Conservation (phyloP, 2,797 vertebrate genomes). For the Crocodylus rhombifer region DNA sequence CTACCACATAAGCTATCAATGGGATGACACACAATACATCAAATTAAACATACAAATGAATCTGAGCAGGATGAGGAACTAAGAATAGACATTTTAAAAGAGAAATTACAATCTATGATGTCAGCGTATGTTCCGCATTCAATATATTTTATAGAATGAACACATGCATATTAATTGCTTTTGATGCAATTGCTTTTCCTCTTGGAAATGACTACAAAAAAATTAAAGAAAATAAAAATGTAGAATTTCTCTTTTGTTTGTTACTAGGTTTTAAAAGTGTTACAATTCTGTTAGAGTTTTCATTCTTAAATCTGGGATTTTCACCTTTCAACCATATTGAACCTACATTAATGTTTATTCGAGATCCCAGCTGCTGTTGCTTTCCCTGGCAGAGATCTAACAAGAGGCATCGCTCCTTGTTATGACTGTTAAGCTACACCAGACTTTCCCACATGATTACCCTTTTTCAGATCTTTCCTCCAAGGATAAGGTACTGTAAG, state of each 20-base stretch:
- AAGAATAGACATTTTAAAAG: fast-evolving
- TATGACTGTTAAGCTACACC: background rate
- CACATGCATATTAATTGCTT: fast-evolving
- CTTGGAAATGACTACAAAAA: background rate
- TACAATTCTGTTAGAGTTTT: too few species aligned
- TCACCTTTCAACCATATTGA: background rate
- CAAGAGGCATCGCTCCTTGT: background rate
- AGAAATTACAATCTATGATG: background rate
- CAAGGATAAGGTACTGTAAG: background rate
- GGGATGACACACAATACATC: background rate
- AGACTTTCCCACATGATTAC: background rate
- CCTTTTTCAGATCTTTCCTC: background rate
- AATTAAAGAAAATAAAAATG: background rate
- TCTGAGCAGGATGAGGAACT: fast-evolving
- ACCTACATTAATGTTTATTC: background rate
- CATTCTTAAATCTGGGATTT: too few species aligned
- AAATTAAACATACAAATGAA: background rate
- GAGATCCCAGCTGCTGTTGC: background rate
- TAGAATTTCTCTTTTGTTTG: background rate
- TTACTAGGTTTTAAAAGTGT: background rate
- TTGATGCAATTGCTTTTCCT: background rate
- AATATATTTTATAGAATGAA: background rate
- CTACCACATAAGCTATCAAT: background rate
- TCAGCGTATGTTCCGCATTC: fast-evolving
- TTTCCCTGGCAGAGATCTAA: background rate